phyloP scores from a whole-genome alignment of 2,113 vertebrate species.

The Accipiter cooperii region DNA sequence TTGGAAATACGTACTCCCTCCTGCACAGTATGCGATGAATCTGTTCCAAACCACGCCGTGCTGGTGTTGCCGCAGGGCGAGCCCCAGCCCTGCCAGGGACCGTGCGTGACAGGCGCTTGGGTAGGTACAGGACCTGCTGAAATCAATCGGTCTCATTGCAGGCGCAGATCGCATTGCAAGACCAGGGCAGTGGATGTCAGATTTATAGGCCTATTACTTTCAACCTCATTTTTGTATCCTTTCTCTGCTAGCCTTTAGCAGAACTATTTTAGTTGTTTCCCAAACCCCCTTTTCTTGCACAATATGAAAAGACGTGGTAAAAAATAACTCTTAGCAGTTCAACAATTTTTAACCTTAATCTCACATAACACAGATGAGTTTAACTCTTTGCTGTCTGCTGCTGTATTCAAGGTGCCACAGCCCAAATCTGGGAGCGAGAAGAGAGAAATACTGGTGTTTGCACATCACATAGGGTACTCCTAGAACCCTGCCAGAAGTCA shows the following conservation, averaged over 20 bases:
- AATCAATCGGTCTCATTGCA: neutral
- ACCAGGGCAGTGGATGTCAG: neutral
- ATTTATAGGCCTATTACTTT: slow-evolving; percentile 51
- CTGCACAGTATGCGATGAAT: neutral
- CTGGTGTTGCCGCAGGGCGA: neutral
- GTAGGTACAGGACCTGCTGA: neutral
- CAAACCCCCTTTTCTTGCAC: neutral
- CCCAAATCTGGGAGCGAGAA: neutral
- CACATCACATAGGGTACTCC: neutral
- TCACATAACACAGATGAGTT: neutral
- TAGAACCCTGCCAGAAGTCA: neutral
- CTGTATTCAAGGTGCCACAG: neutral
- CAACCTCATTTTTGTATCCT: slow-evolving; percentile 5
- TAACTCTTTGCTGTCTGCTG: neutral
- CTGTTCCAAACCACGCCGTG: rapidly evolving
- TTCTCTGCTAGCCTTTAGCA: neutral
- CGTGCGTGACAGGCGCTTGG: rapidly evolving
- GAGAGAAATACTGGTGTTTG: neutral
- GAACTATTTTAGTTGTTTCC: neutral
- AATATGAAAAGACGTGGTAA: neutral
- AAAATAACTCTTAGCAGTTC: neutral
- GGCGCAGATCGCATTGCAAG: neutral
- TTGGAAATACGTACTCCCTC: rapidly evolving
- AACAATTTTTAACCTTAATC: neutral
- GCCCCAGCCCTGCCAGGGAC: neutral